phyloP scores from a whole-genome alignment of 1,140 invertebrate species.

The Solen grandis region DNA sequence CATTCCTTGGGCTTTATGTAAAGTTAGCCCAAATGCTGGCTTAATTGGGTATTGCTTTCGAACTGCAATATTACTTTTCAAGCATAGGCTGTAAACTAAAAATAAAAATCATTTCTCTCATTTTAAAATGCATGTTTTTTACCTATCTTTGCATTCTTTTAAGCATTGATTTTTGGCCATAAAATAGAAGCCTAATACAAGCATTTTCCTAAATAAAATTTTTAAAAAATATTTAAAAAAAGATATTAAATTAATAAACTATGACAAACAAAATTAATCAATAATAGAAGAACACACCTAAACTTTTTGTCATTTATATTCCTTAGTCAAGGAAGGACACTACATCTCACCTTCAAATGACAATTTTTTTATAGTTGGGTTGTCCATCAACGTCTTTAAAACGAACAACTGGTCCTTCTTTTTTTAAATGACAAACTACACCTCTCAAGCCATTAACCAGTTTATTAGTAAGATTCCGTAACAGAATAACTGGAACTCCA shows the following conservation, averaged over 20 bases:
- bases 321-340: not conserved
- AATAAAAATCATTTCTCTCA: not conserved
- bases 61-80: not conserved
- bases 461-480: constrained; percentile 13
- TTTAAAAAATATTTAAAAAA: not conserved
- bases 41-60: constrained; percentile 11
- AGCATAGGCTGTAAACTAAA: constrained; percentile 7
- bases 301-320: not conserved
- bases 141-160: too few relatives aligned
- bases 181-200: not conserved
- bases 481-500: constrained; percentile 2
- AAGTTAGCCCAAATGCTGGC: constrained; percentile 24
- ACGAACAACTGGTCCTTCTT: not conserved
- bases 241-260: too few relatives aligned
- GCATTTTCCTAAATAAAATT: not conserved
- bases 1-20: constrained; percentile 49
- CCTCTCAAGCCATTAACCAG: constrained; percentile 39
- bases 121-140: too few relatives aligned
- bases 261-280: too few relatives aligned
- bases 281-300: not conserved
- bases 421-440: not conserved
- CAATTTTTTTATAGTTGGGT: not conserved
- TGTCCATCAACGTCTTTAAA: not conserved
- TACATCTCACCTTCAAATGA: not conserved
- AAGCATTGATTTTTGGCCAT: not conserved